phyloP scores from a whole-genome alignment of 2,888 invertebrate genomes.

The Apocheima hispidaria region DNA sequence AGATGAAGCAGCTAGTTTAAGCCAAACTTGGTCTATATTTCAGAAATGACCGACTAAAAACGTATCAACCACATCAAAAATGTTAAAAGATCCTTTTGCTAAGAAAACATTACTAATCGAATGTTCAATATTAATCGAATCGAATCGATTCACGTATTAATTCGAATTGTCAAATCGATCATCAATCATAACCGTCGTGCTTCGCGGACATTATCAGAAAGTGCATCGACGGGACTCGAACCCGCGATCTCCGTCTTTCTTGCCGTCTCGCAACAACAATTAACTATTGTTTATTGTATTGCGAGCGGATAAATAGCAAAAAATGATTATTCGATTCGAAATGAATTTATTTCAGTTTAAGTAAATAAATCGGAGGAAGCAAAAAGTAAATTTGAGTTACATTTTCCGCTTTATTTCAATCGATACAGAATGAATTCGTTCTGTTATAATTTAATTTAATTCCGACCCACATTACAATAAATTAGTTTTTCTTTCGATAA shows the following conservation, averaged over 20 bases:
- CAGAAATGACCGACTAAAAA: slow-evolving; percentile 57
- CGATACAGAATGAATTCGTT: slow-evolving; percentile 16
- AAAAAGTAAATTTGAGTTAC: slow-evolving; percentile 33
- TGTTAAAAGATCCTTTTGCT: slow-evolving; percentile 59
- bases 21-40: slow-evolving; percentile 19
- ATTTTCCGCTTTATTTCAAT: slow-evolving; percentile 28
- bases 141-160: slow-evolving; percentile 76
- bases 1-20: background rate
- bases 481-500: background rate
- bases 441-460: slow-evolving; percentile 10
- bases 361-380: slow-evolving; percentile 47
- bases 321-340: slow-evolving; percentile 49
- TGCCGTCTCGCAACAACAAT: slow-evolving; percentile 58
- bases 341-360: slow-evolving; percentile 54
- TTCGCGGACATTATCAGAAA: slow-evolving; percentile 69
- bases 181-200: slow-evolving; percentile 78
- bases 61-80: slow-evolving; percentile 58
- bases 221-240: slow-evolving; percentile 62
- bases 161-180: slow-evolving; percentile 72
- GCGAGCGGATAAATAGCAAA: slow-evolving; percentile 62
- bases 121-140: slow-evolving; percentile 68
- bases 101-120: slow-evolving; percentile 58
- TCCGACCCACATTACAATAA: background rate
- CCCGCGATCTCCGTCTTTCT: slow-evolving; percentile 55
- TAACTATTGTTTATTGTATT: slow-evolving; percentile 73